Conservation (phyloP, 2,888 invertebrate genomes). For the Sinelater perroti region DNA sequence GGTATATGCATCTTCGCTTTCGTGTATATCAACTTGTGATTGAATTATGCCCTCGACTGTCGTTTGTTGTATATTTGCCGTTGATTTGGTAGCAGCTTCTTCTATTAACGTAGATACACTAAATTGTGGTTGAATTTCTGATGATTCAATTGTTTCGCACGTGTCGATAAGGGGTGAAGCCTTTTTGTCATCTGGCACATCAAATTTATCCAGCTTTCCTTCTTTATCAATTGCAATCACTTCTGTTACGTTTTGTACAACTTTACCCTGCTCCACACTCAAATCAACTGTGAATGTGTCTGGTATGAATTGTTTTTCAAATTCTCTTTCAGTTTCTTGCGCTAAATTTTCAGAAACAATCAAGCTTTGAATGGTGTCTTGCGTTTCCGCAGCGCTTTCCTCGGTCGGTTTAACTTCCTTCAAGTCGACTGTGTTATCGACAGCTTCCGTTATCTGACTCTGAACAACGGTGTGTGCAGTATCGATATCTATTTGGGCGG, state of each 20-base stretch:
- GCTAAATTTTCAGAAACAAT: slow-evolving; percentile 61
- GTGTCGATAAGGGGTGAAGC: slow-evolving; percentile 57
- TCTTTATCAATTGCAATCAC: slow-evolving; percentile 54
- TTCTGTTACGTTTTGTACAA: slow-evolving; percentile 59
- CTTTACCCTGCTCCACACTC: slow-evolving; percentile 63
- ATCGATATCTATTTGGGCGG: slow-evolving; percentile 51
- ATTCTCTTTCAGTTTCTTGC: slow-evolving; percentile 64
- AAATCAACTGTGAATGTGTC: slow-evolving; percentile 61
- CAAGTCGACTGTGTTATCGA: slow-evolving; percentile 49
- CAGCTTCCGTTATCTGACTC: slow-evolving; percentile 47
- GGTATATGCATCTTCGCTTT: slow-evolving; percentile 52
- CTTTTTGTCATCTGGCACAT: slow-evolving; percentile 50
- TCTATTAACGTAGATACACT: slow-evolving; percentile 10
- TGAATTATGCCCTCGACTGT: slow-evolving; percentile 52
- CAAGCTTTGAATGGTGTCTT: slow-evolving; percentile 62
- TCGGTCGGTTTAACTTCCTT: slow-evolving; percentile 45
- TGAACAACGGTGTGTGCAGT: slow-evolving; percentile 58
- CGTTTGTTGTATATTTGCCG: slow-evolving; percentile 51
- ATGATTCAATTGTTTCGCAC: slow-evolving; percentile 59
- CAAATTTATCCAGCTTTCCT: slow-evolving; percentile 47
- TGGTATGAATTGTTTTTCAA: slow-evolving; percentile 61
- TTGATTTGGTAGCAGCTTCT: slow-evolving; percentile 49
- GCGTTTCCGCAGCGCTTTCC: slow-evolving; percentile 56
- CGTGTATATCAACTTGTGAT: slow-evolving; percentile 53
- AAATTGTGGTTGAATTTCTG: slow-evolving; percentile 22